A percentile compares a stretch with the other conserved stretches of the same genome.
Conservation (phyloP, 2,888 invertebrate genomes). For the Mellilla xanthometata region DNA sequence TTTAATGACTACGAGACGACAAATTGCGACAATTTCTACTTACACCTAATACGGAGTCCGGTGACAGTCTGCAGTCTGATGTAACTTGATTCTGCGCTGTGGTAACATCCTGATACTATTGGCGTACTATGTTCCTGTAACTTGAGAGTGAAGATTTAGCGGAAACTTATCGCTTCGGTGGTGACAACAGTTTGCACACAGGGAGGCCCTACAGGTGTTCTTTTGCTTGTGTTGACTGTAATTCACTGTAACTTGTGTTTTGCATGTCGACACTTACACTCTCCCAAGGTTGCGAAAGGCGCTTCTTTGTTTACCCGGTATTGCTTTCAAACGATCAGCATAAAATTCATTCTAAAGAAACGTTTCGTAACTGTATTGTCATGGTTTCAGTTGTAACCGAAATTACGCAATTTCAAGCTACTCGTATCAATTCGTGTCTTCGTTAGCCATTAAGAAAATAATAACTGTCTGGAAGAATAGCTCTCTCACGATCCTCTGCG, state of each 20-base stretch:
- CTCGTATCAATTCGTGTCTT: slow-evolving; percentile 3
- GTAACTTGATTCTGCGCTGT: slow-evolving; percentile 44
- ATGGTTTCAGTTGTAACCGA: slow-evolving; percentile 6
- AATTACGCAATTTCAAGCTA: slow-evolving; percentile 1
- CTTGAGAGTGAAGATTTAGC: slow-evolving; percentile 61
- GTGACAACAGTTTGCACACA: slow-evolving; percentile 9
- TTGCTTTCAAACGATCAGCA: slow-evolving; percentile 5
- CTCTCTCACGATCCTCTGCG: neutral
- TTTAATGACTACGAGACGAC: slow-evolving; percentile 23
- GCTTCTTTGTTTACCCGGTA: slow-evolving; percentile 2
- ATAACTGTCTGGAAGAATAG: neutral
- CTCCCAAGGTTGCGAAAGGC: neutral
- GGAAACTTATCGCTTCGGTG: slow-evolving; percentile 61
- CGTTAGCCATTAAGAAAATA: slow-evolving; percentile 1
- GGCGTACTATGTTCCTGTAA: slow-evolving; percentile 47
- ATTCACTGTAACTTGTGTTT: too few species aligned
- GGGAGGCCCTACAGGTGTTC: slow-evolving; percentile 18
- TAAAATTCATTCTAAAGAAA: slow-evolving; percentile 2
- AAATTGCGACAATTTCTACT: slow-evolving; percentile 29
- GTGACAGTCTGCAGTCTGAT: slow-evolving; percentile 18
- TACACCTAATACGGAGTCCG: slow-evolving; percentile 21
- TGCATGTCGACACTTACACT: neutral
- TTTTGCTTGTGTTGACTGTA: slow-evolving; percentile 2
- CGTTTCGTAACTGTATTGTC: slow-evolving; percentile 8
- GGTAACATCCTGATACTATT: slow-evolving; percentile 50